Evolutionary conservation across 2,113 vertebrate genomes (phyloP), one percentile per base, ranked within the genome.

Genomic region (Platichthys stellatus): DNA sequence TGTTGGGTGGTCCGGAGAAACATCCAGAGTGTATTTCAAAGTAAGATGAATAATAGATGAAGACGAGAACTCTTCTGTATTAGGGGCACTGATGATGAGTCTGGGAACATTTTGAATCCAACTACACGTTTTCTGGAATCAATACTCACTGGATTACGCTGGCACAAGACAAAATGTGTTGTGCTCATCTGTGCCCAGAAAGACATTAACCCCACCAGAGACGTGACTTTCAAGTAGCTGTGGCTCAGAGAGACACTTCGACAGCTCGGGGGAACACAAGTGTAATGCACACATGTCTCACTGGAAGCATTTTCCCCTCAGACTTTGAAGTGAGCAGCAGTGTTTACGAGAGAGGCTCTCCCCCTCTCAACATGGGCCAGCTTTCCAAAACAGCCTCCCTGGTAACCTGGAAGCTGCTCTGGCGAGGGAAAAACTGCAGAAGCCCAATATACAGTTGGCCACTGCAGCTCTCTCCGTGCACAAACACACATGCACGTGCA

Each of bases 301-400:
- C n/a, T 82, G 64, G 70, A 70, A 86, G 70, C 62, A 24, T 56
- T 71, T 80, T 80, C 23, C 54, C 61, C 63, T 21, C 53, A 63
- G 74, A 73, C 82, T 92, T 89, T 88, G 86, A 91, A 84, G 86
- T 65, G 66, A 73, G 75, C 73, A 67, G 62, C 75, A 63, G 73
- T 74, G 76, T 92, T 93, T 83, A 90, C 28, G 76, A 89, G 75
- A 81, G 54, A 86, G 69, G 21, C 76, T 83, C 79, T 80, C 78
- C 73, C 51, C 78, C 79, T 90, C 82, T 85, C 59, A 90, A 91
- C 84, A 60, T 26, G 76, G 68, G 89, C 90, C 92, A 93, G 89
- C 76, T 94, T 94, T 94, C 92, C 92, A 93, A 88, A 93, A 93
- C 88, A 90, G 83, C 82, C 86, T 90, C 88, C 86, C 61, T 90